phyloP scores from a whole-genome alignment of 35 echinoderm and acorn worm genomes.

The Ophiothrix spiculata region DNA sequence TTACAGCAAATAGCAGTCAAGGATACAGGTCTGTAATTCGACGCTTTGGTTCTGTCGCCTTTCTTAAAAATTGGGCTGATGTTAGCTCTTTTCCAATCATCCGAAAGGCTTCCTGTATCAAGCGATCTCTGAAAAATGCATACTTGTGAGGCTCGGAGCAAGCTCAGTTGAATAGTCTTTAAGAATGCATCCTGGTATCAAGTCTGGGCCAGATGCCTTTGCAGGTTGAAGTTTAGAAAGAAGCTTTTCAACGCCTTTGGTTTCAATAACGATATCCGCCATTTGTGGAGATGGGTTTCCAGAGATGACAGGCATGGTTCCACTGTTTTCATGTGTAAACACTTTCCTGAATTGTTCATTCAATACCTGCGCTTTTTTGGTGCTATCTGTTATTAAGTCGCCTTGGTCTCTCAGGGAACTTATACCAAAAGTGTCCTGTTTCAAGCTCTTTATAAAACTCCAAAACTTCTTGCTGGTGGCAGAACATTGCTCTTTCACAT shows the following conservation, averaged over 20 bases:
- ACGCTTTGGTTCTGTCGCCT: neutral
- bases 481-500: neutral
- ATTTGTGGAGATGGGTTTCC: neutral
- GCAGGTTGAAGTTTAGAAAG: neutral
- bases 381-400: neutral
- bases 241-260: neutral
- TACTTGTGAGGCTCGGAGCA: neutral
- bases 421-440: neutral
- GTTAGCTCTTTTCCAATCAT: neutral
- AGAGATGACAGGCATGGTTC: neutral
- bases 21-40: neutral
- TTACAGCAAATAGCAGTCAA: neutral
- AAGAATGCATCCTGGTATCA: neutral
- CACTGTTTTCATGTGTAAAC: too few relatives aligned
- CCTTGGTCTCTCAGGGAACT: neutral
- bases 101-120: neutral
- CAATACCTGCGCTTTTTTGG: neutral
- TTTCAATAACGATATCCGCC: neutral
- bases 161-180: neutral
- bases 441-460: neutral
- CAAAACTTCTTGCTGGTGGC: neutral
- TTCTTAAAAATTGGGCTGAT: neutral
- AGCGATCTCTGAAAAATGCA: neutral
- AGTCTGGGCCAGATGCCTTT: neutral
- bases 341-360: neutral